Evolutionary conservation across 2,113 vertebrate genomes (phyloP).

Genomic region (Prietella phreatophila): DNA sequence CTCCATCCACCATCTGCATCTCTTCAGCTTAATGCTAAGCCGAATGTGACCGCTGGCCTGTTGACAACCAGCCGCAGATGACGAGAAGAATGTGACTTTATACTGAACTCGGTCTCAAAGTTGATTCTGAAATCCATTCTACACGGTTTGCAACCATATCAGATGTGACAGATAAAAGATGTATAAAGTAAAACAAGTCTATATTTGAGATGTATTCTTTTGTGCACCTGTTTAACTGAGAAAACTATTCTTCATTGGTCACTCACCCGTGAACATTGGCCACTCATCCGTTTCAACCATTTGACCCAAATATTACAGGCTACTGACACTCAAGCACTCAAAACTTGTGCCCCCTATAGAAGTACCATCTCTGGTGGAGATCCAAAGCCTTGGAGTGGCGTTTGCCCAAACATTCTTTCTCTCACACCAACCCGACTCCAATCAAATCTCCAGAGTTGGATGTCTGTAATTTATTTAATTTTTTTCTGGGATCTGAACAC

Average conservation of each 20-base stretch:
- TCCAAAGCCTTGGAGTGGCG: not conserved
- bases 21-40: conserved; percentile 46
- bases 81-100: conserved; percentile 28
- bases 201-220: not conserved
- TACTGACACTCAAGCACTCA: not conserved
- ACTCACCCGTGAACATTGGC: not conserved
- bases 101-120: conserved; percentile 6
- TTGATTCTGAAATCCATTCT: conserved; percentile 13
- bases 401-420: not conserved
- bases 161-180: not conserved
- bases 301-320: not conserved
- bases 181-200: not conserved
- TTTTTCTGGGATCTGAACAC: not conserved
- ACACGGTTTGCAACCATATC: not conserved
- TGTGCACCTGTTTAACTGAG: not conserved
- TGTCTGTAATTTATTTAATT: not conserved
- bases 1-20: conserved; percentile 37
- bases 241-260: not conserved
- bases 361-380: not conserved
- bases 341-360: not conserved
- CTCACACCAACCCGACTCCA: not conserved
- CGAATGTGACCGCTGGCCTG: conserved; percentile 12
- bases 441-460: not conserved
- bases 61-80: not conserved
- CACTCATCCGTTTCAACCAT: not conserved